Conservation (phyloP, 2,888 invertebrate genomes). For the Biston betularia region DNA sequence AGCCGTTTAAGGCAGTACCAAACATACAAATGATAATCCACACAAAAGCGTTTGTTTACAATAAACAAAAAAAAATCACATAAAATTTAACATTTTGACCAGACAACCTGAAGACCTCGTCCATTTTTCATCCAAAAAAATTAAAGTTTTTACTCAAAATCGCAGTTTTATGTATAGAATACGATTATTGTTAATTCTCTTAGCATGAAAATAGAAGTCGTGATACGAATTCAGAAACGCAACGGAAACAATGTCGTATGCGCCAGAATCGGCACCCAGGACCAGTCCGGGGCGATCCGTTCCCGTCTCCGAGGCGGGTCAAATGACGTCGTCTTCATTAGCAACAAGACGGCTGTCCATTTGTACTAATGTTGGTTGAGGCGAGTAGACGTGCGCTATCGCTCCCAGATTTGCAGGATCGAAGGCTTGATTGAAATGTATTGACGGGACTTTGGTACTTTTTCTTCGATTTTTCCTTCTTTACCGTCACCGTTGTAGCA, state of each 20-base stretch:
- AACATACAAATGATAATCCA: too few species aligned
- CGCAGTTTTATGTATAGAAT: too few species aligned
- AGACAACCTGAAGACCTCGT: too few species aligned
- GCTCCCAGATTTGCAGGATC: slow-evolving; percentile 8
- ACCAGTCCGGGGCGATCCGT: slow-evolving; percentile 57
- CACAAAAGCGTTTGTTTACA: too few species aligned
- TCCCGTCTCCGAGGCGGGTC: slow-evolving; percentile 62
- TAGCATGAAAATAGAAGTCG: too few species aligned
- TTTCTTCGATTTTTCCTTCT: neutral
- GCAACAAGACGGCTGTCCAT: slow-evolving; percentile 61
- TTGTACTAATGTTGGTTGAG: slow-evolving; percentile 70
- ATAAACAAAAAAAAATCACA: too few species aligned
- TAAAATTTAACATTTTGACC: too few species aligned
- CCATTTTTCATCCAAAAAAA: too few species aligned
- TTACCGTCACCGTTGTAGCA: neutral
- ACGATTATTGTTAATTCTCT: too few species aligned
- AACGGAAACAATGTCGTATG: neutral
- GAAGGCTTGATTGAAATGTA: slow-evolving; percentile 40
- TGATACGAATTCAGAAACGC: too few species aligned
- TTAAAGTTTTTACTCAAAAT: too few species aligned
- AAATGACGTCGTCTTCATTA: slow-evolving; percentile 75
- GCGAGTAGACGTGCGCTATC: slow-evolving; percentile 17
- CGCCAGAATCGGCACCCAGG: neutral
- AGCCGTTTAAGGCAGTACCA: too few species aligned
- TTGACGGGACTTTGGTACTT: slow-evolving; percentile 22